phyloP scores from a whole-genome alignment of 1,140 invertebrate genomes.

The Temnothorax nylanderi region DNA sequence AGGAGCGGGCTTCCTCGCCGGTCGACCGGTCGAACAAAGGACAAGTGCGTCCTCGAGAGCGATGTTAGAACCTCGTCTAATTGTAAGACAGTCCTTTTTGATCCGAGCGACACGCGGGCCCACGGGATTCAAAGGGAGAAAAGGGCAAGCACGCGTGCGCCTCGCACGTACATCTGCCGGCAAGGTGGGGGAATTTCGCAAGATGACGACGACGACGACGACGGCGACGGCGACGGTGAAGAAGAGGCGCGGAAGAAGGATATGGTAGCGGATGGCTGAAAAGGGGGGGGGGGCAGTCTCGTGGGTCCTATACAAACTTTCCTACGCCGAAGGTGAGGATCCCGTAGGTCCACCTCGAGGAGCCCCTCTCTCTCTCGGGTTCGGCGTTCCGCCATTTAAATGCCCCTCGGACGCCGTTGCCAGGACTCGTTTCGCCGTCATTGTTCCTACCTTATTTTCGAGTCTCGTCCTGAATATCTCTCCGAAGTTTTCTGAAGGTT shows the following conservation, averaged over 20 bases:
- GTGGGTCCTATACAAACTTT: slow-evolving; percentile 76
- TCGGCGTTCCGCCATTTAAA: slow-evolving; percentile 73
- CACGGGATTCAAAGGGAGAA: slow-evolving; percentile 42
- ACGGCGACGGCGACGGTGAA: not conserved
- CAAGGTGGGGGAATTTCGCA: slow-evolving; percentile 49
- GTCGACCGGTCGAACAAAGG: slow-evolving; percentile 60
- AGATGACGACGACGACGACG: slow-evolving; percentile 38
- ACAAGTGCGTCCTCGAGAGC: slow-evolving; percentile 62
- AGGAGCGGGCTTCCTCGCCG: slow-evolving; percentile 30
- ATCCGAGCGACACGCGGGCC: slow-evolving; percentile 61
- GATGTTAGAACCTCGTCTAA: slow-evolving; percentile 70
- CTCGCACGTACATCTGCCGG: slow-evolving; percentile 71
- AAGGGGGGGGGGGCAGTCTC: slow-evolving; percentile 32
- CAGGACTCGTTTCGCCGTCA: slow-evolving; percentile 73
- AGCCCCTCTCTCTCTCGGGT: slow-evolving; percentile 62
- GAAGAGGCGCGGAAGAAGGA: slow-evolving; percentile 31
- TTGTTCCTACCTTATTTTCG: slow-evolving; percentile 80
- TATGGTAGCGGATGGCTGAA: slow-evolving; percentile 45
- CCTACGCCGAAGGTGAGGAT: slow-evolving; percentile 61
- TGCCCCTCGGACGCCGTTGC: slow-evolving; percentile 74
- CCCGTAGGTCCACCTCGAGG: slow-evolving; percentile 66
- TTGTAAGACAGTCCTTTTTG: slow-evolving; percentile 60
- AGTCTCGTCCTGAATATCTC: slow-evolving; percentile 73
- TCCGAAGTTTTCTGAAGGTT: slow-evolving; percentile 22
- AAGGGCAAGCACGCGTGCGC: slow-evolving; percentile 64